Conservation (phyloP, 2,113 vertebrate species). For the Planiliza haematocheilus region DNA sequence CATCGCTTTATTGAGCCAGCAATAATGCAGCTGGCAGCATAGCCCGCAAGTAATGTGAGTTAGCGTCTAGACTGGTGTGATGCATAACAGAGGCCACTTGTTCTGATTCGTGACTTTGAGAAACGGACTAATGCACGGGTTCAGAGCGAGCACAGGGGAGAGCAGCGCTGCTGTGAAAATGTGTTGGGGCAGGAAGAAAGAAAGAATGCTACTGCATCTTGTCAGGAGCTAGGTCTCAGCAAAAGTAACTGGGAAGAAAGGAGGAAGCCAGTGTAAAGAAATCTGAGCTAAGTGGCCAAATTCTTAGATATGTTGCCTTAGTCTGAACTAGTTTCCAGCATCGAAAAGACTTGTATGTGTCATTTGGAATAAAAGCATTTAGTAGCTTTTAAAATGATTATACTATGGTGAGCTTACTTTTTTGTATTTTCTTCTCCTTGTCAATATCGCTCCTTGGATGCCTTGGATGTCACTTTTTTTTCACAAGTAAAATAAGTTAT, state of each 20-base stretch:
- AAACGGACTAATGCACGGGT: slow-evolving; percentile 50
- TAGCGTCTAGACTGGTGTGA: slow-evolving; percentile 68
- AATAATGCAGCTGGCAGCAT: slow-evolving; percentile 51
- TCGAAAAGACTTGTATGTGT: neutral
- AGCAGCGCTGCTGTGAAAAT: slow-evolving; percentile 30
- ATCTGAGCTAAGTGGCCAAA: slow-evolving; percentile 38
- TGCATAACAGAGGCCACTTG: slow-evolving; percentile 69
- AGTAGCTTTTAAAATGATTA: neutral
- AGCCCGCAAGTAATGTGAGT: slow-evolving; percentile 39
- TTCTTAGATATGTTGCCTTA: slow-evolving; percentile 22
- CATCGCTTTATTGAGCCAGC: slow-evolving; percentile 42
- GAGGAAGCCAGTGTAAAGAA: slow-evolving; percentile 58
- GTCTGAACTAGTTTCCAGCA: neutral
- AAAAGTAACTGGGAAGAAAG: slow-evolving; percentile 33
- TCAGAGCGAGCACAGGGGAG: slow-evolving; percentile 13
- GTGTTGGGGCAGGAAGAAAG: slow-evolving; percentile 16
- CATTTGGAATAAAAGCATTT: no score
- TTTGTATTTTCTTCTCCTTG: neutral
- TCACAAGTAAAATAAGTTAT: no score
- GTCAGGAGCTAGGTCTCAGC: slow-evolving; percentile 52
- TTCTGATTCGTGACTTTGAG: slow-evolving; percentile 54
- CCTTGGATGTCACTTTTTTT: no score
- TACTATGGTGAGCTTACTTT: neutral
- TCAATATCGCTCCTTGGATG: neutral
- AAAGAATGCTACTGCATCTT: slow-evolving; percentile 47